Evolutionary conservation across 1,140 invertebrate species (phyloP).

Genomic region (Tribolium castaneum): DNA sequence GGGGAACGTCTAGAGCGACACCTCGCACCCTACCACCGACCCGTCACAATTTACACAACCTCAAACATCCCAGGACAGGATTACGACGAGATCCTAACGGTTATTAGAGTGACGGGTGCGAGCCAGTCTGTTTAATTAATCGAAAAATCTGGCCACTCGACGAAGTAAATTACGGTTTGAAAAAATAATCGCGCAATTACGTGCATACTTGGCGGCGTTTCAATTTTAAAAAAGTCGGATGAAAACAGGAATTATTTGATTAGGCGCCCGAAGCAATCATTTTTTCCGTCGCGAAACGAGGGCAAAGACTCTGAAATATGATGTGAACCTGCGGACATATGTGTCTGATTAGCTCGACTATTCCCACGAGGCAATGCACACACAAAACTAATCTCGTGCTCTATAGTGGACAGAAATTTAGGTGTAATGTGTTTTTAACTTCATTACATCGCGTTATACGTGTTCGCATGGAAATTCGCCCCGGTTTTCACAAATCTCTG

Average conservation of each 20-base stretch:
- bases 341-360: constrained; percentile 45
- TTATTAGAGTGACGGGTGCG: too few species aligned
- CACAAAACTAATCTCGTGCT: constrained; percentile 47
- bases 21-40: constrained; percentile 2
- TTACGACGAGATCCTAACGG: too few species aligned
- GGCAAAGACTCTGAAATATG: constrained; percentile 38
- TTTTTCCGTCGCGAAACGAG: constrained; percentile 1
- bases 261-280: background rate
- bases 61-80: constrained; percentile 19
- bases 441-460: constrained; percentile 30
- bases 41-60: constrained; percentile 34
- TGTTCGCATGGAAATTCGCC: constrained; percentile 31
- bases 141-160: too few species aligned
- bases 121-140: too few species aligned
- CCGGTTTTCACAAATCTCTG: constrained; percentile 19
- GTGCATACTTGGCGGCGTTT: background rate
- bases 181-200: background rate
- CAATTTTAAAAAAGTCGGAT: background rate
- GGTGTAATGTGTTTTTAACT: constrained; percentile 43
- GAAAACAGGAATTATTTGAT: constrained; percentile 6
- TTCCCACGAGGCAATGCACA: constrained; percentile 40
- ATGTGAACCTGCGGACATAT: constrained; percentile 44
- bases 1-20: constrained; percentile 30
- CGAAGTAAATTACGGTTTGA: background rate
- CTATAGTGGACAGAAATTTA: constrained; percentile 40